Evolutionary conservation across 2,113 vertebrate genomes (phyloP).

Genomic region (Tonatia bakeri): DNA sequence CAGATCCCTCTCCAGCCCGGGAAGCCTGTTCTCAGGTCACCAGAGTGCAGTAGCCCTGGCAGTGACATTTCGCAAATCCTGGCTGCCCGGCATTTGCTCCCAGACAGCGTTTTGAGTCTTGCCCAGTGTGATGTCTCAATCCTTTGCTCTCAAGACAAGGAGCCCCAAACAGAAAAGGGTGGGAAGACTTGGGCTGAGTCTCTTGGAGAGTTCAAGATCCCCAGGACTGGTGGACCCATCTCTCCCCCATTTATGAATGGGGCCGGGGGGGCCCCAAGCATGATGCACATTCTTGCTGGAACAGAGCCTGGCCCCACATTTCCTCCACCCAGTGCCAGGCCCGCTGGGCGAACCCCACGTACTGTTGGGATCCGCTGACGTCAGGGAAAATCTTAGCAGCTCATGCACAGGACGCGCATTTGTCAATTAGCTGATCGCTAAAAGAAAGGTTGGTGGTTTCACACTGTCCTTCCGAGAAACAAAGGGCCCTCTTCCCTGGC

Average conservation of each 20-base stretch:
- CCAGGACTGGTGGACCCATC: not conserved
- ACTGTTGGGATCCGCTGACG: not conserved
- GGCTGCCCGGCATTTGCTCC: not conserved
- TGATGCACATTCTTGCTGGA: not conserved
- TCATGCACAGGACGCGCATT: not conserved
- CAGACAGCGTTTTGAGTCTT: not conserved
- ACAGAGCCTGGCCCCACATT: not conserved
- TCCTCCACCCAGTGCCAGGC: not conserved
- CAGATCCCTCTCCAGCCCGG: rapidly evolving
- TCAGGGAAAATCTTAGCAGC: constrained; percentile 42
- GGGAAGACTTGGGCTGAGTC: not conserved
- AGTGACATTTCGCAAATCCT: not conserved
- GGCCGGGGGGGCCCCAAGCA: not conserved
- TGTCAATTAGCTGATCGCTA: not conserved
- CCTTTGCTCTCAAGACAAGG: not conserved
- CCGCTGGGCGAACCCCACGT: not conserved
- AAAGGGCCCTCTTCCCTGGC: not conserved
- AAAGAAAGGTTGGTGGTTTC: not conserved
- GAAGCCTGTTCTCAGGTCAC: not conserved
- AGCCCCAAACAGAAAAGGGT: not conserved
- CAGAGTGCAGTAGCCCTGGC: not conserved
- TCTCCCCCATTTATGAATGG: rapidly evolving
- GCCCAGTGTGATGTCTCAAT: not conserved
- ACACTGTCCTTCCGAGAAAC: not conserved
- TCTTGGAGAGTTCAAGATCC: not conserved